Base-by-base conservation (phyloP, 2,888 invertebrate genomes). In the Gortyna flavago region DNA sequence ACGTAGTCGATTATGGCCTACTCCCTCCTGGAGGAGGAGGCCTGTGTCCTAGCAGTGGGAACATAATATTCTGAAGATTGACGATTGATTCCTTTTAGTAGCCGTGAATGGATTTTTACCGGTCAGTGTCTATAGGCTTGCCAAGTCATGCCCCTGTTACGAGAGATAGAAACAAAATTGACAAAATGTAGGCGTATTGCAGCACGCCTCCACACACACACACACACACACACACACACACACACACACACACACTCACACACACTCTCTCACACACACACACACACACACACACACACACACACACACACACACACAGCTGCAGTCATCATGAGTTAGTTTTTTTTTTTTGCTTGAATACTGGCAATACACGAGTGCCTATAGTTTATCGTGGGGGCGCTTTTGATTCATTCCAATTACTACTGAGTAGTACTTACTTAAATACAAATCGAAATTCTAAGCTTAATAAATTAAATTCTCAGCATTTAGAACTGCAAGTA, bases 401-500 rank as follows among this genome's bases (percentile, higher is more conserved):
- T 64, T 65, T 65, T 9, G 5, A 38, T 38, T 65, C 2, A 65
- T 9, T n/a, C n/a, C 8, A 41, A 65, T n/a, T 21, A 66, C 11
- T 21, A 32, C 72, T 18, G 44, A 44, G 32, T 1, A 72, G 44
- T n/a, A 13, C 21, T 9, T n/a, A 41, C 11, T 25, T 9, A 32
- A 25, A 41, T 25, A 21, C 29, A 48, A 76, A 76, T 82, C 57
- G 35, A 59, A 77, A 44, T 77, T 51, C 69, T 59, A 82, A 80
- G 29, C 51, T 35, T 59, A 62, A 80, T 71, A 80, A 80, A 80
- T 84, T 68, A 68, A 75, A 67, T 76, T 61, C 75, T 62, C 38
- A 84, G 48, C 75, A 32, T 84, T 80, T 69, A 54, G 81, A 71
- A 69, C 35, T 85, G 81, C 85, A 68, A 83, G 70, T 59, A 41